Evolutionary conservation across 2,797 vertebrate species (phyloP).

Genomic region (Chaetophractus vellerosus): DNA sequence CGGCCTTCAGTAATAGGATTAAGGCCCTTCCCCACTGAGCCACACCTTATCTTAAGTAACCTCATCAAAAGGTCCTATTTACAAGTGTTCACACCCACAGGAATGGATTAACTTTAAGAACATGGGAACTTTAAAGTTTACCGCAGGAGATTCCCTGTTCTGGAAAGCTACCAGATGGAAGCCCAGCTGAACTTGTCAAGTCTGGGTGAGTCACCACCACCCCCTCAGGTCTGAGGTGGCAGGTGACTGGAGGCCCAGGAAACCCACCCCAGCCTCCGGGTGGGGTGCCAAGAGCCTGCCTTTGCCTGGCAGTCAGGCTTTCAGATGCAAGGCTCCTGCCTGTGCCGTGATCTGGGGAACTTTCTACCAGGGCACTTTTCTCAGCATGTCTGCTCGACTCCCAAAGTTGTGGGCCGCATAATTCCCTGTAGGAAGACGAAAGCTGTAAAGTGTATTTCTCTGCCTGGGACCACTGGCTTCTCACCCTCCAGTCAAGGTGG

Average conservation of each 20-base stretch:
- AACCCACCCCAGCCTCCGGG: not conserved
- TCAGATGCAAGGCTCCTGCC: constrained; percentile 35
- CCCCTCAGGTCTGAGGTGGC: not conserved
- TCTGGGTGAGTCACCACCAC: not conserved
- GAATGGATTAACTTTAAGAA: not conserved
- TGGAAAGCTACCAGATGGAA: not conserved
- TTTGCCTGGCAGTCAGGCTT: not conserved
- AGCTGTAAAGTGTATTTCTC: constrained; percentile 28
- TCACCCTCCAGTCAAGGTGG: not conserved
- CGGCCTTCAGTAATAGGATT: too few species aligned
- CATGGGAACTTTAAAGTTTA: not conserved
- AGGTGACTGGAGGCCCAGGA: not conserved
- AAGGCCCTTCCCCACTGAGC: too few species aligned
- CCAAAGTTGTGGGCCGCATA: not conserved
- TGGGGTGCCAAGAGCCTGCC: not conserved
- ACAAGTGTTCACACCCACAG: too few species aligned
- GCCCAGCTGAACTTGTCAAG: not conserved
- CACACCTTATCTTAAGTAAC: too few species aligned
- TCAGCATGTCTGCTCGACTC: not conserved
- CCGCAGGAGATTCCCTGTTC: not conserved
- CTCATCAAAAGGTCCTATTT: too few species aligned
- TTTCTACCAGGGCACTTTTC: not conserved
- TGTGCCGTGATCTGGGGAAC: not conserved
- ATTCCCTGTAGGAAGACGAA: constrained; percentile 47
- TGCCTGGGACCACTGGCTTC: not conserved